Evolutionary conservation across 2,888 invertebrate genomes (phyloP).

Genomic region (Oscheius onirici): DNA sequence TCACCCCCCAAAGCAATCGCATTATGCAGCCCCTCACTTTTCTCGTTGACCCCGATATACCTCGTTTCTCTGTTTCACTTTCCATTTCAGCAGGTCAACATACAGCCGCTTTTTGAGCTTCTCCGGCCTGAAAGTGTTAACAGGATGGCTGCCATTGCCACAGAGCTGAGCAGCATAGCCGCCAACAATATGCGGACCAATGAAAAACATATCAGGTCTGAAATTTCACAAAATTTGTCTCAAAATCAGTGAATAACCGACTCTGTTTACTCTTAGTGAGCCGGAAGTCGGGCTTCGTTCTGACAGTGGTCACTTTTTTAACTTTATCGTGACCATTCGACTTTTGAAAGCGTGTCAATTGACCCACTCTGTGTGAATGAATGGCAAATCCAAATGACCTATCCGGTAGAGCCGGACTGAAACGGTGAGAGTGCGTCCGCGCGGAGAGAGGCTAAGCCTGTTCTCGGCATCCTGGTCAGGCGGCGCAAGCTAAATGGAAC

Average conservation of each 20-base stretch:
- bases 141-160: conserved; percentile 50
- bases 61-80: neutral
- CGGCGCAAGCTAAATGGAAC: conserved; percentile 24
- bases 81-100: conserved; percentile 35
- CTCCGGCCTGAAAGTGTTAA: conserved; percentile 50
- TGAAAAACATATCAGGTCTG: conserved; percentile 47
- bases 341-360: neutral
- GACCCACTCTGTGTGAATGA: conserved; percentile 5
- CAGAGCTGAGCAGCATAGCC: conserved; percentile 46
- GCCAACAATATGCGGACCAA: conserved; percentile 42
- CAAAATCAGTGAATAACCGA: too few species aligned
- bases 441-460: conserved; percentile 25
- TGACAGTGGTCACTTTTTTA: neutral
- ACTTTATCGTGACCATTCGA: neutral
- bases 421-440: conserved; percentile 31
- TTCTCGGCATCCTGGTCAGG: conserved; percentile 31
- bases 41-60: conserved; percentile 28
- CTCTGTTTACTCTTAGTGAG: too few species aligned
- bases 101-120: conserved; percentile 45
- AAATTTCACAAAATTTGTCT: neutral
- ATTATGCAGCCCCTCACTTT: conserved; percentile 22
- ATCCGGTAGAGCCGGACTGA: conserved; percentile 30
- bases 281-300: neutral
- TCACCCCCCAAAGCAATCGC: neutral
- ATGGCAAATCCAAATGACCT: conserved; percentile 26